phyloP scores from a whole-genome alignment of 2,797 vertebrate genomes.

The Myotis planiceps region DNA sequence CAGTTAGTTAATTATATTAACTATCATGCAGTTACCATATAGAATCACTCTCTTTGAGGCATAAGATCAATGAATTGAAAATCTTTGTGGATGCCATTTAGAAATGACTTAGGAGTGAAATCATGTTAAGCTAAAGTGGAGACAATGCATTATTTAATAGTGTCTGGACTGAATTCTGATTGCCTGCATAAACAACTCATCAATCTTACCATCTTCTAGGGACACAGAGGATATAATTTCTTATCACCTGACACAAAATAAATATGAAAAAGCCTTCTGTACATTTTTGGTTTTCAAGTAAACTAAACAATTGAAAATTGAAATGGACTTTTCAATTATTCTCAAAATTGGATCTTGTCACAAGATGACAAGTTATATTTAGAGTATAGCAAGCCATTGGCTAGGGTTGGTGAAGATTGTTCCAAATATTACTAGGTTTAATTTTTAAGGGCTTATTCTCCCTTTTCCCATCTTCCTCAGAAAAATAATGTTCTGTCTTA shows the following conservation, averaged over 20 bases:
- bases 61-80: slow-evolving; percentile 47
- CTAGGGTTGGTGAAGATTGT: neutral
- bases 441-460: slow-evolving; percentile 37
- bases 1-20: slow-evolving; percentile 8
- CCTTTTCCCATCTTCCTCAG: neutral
- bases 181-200: slow-evolving; percentile 53
- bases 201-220: slow-evolving; percentile 48
- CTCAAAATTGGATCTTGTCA: slow-evolving; percentile 74
- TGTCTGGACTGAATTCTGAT: slow-evolving; percentile 47
- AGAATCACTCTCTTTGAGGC: neutral
- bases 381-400: slow-evolving; percentile 35
- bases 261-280: neutral
- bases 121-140: neutral
- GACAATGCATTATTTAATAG: neutral
- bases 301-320: slow-evolving; percentile 51
- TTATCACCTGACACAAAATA: slow-evolving; percentile 56
- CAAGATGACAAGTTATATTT: slow-evolving; percentile 71
- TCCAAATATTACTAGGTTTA: slow-evolving; percentile 51
- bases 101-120: slow-evolving; percentile 50
- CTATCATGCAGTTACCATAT: neutral
- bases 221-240: neutral
- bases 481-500: slow-evolving; percentile 11
- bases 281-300: slow-evolving; percentile 41
- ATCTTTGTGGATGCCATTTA: slow-evolving; percentile 16
- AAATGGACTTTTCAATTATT: slow-evolving; percentile 70